Base-by-base conservation (phyloP, 2,113 vertebrate species). In the Platichthys stellatus region DNA sequence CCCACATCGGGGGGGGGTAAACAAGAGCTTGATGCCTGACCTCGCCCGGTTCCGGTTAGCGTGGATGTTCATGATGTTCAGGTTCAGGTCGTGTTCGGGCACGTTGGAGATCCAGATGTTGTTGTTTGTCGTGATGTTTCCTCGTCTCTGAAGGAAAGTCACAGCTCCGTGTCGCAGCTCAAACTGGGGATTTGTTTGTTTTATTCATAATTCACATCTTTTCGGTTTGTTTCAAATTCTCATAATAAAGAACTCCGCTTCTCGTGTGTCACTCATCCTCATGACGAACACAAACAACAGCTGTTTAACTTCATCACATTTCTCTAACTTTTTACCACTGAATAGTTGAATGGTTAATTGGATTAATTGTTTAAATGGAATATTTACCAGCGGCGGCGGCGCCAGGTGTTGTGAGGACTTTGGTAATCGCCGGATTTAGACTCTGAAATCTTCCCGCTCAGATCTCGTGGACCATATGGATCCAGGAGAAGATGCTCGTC, bases 221-320 rank as follows among this genome's bases (percentile, higher is more conserved):
- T 11, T 40, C 40, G 17, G 18, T 53, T 6, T 2, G 9, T 53
- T n/a, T 9, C n/a, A 45, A 12, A 14, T 45, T 45, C 43, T 45
- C 35, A 38, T 2, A 45, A 1, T 13, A 1, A 45, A n/a, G 8
- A n/a, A n/a, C 7, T 31, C 28, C 1, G 28, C 28, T n/a, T n/a
- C 18, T n/a, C 51, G 4, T 24, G 21, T 70, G 85, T 85, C 82
- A 73, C n/a, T 85, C 80, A 73, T 66, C 54, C 28, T 53, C 12
- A 28, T 15, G 6, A 81, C 28, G 28, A 5, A 31, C 6, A 31
- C 57, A 80, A 85, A 80, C 85, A 89, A 85, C 88, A 89, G 51
- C 66, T 89, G 80, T 57, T 40, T 69, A 20, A 63, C 35, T 45
- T 35, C 38, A 51, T 18, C 26, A 2, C 63, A 61, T 77, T 72